Evolutionary conservation across 1,140 invertebrate genomes (phyloP).

Genomic region (Brachionus manjavacas): DNA sequence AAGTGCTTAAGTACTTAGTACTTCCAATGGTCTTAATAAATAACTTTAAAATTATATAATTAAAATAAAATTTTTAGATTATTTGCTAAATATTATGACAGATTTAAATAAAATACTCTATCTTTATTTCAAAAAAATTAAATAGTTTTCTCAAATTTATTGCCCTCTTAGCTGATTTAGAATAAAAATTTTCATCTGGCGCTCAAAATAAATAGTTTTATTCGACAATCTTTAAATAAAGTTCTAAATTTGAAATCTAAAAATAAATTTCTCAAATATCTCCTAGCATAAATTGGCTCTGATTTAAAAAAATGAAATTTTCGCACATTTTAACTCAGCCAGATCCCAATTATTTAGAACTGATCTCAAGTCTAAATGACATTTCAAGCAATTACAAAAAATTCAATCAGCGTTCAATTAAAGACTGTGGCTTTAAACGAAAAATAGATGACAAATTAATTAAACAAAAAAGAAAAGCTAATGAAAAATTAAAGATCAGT

Average conservation of each 20-base stretch:
- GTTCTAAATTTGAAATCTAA: not conserved
- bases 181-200: too few species aligned
- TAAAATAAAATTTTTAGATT: too few species aligned
- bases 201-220: too few species aligned
- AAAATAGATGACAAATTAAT: not conserved
- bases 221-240: too few species aligned
- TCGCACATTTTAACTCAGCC: not conserved
- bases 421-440: not conserved
- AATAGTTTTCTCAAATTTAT: too few species aligned
- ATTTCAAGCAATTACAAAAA: not conserved
- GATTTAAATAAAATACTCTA: too few species aligned
- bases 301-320: not conserved
- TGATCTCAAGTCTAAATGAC: not conserved
- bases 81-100: too few species aligned
- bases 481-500: not conserved
- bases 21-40: too few species aligned
- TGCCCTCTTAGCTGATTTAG: too few species aligned
- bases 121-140: too few species aligned
- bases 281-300: not conserved
- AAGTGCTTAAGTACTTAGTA: too few species aligned
- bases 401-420: not conserved
- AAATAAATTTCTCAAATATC: not conserved
- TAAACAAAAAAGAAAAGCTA: not conserved
- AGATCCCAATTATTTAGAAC: not conserved
- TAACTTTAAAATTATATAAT: too few species aligned